Base-by-base conservation (phyloP, 2,888 invertebrate species). In the Melipona bicolor region DNA sequence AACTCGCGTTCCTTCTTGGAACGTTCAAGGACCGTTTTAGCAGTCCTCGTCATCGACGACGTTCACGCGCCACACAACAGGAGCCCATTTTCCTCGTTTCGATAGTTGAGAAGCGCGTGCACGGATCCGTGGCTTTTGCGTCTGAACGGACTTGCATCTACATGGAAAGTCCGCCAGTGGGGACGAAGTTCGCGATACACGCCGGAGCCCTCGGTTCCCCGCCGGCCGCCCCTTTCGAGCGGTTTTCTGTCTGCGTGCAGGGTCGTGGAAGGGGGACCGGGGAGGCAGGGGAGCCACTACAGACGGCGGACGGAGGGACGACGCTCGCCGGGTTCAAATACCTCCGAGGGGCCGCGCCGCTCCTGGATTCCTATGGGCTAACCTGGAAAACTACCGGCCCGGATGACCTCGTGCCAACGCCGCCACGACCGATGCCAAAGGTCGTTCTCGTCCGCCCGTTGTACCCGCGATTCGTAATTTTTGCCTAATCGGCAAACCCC, bases 251-350 rank as follows among this genome's bases (percentile, higher is more conserved):
- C 71, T 70, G 77, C 69, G 65, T 52, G 74, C 56, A 43, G 54
- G 71, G 61, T 5, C 61, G 70, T 17, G 79, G 78, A 70, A 73
- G 85, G 87, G 87, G 83, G 59, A 61, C 67, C 56, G 62, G 79
- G 71, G 69, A 59, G 59, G 61, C 59, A 62, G 75, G 61, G 59
- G 75, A 77, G 43, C 84, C 85, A 77, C 82, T 83, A 87, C 83
- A 88, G 88, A 88, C 87, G 84, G 80, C 82, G 85, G 83, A 85
- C 81, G 79, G 79, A 81, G 80, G 81, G 85, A 83, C 86, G 85
- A 72, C 74, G 83, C 79, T 71, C 64, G 80, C 75, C 84, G 90
- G 87, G 92, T 91, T 92, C 91, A 91, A 92, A 92, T 92, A 92
- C 92, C 91, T 91, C 89, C 77, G 87, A 87, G 84, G 85, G 87